Evolutionary conservation across 64 coral and sea anemone genomes (phyloP), one percentile per base, ranked within the genome.

Genomic region (Montipora cactus): DNA sequence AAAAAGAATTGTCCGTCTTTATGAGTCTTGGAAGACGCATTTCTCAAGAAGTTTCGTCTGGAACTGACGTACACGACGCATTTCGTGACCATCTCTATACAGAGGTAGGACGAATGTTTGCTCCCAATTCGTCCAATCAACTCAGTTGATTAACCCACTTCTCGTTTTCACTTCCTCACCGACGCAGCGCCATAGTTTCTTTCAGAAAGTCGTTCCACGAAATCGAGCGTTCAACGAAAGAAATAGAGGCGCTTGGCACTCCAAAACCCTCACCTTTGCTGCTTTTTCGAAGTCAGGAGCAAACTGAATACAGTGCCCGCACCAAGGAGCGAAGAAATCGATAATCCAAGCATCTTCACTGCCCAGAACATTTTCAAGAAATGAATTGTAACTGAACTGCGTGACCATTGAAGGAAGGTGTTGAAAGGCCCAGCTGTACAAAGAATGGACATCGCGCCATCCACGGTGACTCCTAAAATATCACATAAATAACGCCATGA

Each of bases 251-350:
- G 48, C 23, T 18, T 22, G 5, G 9, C 7, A 58, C 44, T 66
- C 58, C 28, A 44, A 58, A 81, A 10, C 14, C 15, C 88, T 55
- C 62, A 98, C 97, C 92, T 99, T 99, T 47, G 95, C 95, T 44
- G 77, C 67, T 90, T 77, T 96, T 49, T 99, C 98, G 88, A 92
- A 99, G 58, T 99, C 80, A n/a, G 98, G 98, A 76, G 98, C 98
- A 96, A 99, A 99, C 44, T 91, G 98, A 52, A 99, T 92, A 55
- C 98, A 99, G 50, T 95, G 98, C 3, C 98, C 98, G 58, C 98
- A 99, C 98, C 98, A 99, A 2, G 98, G 98, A 25, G 98, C 87
- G 19, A 89, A 99, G 67, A 99, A 99, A 53, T 99, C 98, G 7
- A 99, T 67, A 44, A 99, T 55, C 98, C 98, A 99, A 0, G 98